These are phyloP conservation scores for Candidula unifasciata DNA, from an alignment of 2,888 invertebrate species.

Conservation along the genomic window DNA sequence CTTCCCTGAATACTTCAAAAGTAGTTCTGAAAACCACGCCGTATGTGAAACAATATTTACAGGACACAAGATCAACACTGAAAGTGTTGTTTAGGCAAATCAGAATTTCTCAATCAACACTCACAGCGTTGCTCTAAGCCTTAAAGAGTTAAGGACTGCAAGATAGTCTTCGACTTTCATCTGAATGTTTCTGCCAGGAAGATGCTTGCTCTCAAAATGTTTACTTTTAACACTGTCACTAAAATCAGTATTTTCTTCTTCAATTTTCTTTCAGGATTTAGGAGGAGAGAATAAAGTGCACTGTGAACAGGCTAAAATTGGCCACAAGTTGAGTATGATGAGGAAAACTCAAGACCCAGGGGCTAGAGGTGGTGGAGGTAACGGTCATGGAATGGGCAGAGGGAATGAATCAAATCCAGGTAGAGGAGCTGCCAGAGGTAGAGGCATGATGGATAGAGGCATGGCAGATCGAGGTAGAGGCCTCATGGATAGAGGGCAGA, in stretches of 20 bases:
- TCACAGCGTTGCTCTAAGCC: too few relatives aligned
- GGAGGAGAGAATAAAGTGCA: constrained; percentile 31
- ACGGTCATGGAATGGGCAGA: neutral
- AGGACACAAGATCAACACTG: too few relatives aligned
- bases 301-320: constrained; percentile 41
- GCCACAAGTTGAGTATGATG: neutral
- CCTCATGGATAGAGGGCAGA: neutral
- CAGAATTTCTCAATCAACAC: too few relatives aligned
- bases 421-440: neutral
- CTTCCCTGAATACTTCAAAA: too few relatives aligned
- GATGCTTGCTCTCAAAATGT: too few relatives aligned
- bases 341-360: neutral
- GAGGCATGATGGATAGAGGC: constrained; percentile 13
- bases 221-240: too few relatives aligned
- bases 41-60: too few relatives aligned
- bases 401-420: neutral
- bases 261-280: constrained; percentile 24
- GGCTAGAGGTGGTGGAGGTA: constrained; percentile 5
- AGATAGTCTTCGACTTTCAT: too few relatives aligned
- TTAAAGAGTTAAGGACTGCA: too few relatives aligned
- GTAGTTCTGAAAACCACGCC: too few relatives aligned
- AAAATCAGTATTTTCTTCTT: neutral
- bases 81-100: too few relatives aligned
- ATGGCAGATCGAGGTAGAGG: neutral
- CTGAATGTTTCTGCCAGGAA: neutral